These are phyloP conservation scores for Ptychoptera albimana DNA, from an alignment of 2,888 invertebrate genomes.

Conservation along the genomic window DNA sequence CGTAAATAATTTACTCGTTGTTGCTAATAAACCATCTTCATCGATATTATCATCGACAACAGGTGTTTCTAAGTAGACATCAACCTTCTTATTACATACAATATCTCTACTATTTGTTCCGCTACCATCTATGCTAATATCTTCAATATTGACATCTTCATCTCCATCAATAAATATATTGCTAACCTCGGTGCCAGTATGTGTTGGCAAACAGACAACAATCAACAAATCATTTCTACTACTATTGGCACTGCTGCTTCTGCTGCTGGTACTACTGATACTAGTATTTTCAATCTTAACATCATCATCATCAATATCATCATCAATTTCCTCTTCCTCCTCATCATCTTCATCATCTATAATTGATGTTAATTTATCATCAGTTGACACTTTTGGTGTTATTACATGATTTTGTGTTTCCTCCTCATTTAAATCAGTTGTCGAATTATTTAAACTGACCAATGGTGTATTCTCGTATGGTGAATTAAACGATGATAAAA, in stretches of 20 bases:
- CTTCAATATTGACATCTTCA: neutral
- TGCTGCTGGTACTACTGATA: no score
- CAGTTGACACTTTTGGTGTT: neutral
- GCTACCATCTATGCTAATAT: neutral
- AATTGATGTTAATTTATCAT: neutral
- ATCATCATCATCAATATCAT: neutral
- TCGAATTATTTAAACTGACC: conserved; percentile 3
- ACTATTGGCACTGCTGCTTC: no score
- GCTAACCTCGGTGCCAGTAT: neutral
- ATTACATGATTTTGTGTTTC: neutral
- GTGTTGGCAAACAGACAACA: neutral
- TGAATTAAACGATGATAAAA: no score
- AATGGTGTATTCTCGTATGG: conserved; percentile 4
- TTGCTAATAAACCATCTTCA: conserved; percentile 5
- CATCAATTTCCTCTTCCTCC: neutral
- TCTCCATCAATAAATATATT: neutral
- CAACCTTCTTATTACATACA: conserved; percentile 15
- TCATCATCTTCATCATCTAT: neutral
- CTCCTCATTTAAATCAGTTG: conserved; percentile 3
- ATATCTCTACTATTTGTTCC: neutral
- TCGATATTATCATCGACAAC: conserved; percentile 23
- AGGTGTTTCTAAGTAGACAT: conserved; percentile 28
- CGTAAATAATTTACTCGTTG: conserved; percentile 10
- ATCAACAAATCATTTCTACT: neutral
- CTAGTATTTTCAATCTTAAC: no score